phyloP scores from a whole-genome alignment of 2,888 invertebrate genomes.

The Diarsia mendica region DNA sequence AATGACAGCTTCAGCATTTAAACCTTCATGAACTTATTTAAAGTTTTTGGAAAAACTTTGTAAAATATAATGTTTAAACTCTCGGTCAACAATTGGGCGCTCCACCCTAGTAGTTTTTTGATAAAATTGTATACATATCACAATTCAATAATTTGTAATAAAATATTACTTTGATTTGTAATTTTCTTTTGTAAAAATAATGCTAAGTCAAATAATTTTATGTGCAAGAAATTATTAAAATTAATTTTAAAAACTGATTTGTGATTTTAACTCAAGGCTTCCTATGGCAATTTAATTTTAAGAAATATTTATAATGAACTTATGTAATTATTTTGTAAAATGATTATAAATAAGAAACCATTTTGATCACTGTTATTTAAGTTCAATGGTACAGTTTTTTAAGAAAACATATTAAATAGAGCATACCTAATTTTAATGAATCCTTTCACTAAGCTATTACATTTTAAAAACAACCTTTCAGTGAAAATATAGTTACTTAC shows the following conservation, averaged over 20 bases:
- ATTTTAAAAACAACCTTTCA: not conserved
- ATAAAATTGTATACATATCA: constrained; percentile 56
- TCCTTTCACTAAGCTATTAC: not conserved
- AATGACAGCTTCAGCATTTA: constrained; percentile 35
- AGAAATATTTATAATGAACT: constrained; percentile 34
- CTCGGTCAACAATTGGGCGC: constrained; percentile 32
- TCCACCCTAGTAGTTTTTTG: constrained; percentile 39
- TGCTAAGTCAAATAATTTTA: constrained; percentile 48
- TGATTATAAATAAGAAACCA: constrained; percentile 23
- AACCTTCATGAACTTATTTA: not conserved
- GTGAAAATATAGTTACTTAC: not conserved
- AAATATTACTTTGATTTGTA: constrained; percentile 37
- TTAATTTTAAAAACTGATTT: constrained; percentile 32
- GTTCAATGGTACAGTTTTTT: constrained; percentile 8
- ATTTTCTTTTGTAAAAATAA: constrained; percentile 64
- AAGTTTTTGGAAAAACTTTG: not conserved
- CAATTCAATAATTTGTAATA: constrained; percentile 49
- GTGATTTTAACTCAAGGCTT: constrained; percentile 60
- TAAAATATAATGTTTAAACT: not conserved
- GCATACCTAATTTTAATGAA: not conserved
- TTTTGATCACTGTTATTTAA: not conserved
- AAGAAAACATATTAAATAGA: not conserved
- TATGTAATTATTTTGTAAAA: constrained; percentile 47
- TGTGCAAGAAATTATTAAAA: constrained; percentile 37
- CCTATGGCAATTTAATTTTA: constrained; percentile 44